phyloP scores from a whole-genome alignment of 2,888 invertebrate species.

The Brenthis ino region DNA sequence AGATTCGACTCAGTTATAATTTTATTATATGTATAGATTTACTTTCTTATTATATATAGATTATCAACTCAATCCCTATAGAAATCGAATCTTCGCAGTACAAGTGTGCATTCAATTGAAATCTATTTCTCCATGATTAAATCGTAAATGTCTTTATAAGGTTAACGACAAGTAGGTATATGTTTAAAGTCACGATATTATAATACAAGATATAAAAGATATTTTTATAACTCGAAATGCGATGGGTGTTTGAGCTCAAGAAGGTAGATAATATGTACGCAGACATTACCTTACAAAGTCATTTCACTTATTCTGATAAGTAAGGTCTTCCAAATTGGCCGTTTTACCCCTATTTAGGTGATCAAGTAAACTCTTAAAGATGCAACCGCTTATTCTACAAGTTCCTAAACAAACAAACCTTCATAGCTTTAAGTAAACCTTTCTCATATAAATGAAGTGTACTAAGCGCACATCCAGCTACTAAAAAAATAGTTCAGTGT shows the following conservation, averaged over 20 bases:
- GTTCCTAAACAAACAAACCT: slow-evolving; percentile 41
- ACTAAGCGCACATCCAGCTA: neutral
- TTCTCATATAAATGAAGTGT: slow-evolving; percentile 12
- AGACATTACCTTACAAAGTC: slow-evolving; percentile 23
- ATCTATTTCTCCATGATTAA: no score
- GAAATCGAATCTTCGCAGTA: no score
- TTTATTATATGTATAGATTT: no score
- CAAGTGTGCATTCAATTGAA: no score
- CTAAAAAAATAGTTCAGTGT: no score
- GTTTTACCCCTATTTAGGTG: slow-evolving; percentile 34
- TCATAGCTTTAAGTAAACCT: slow-evolving; percentile 23
- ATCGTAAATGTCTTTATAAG: no score
- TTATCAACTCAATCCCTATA: no score
- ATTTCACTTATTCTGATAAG: slow-evolving; percentile 32
- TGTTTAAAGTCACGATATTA: no score
- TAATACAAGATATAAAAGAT: neutral
- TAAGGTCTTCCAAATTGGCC: slow-evolving; percentile 31
- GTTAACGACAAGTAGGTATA: no score
- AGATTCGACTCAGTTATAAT: no score
- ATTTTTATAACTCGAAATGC: neutral
- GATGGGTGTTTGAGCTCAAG: neutral
- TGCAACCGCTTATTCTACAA: slow-evolving; percentile 42
- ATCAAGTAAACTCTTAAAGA: slow-evolving; percentile 37
- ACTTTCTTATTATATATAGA: no score
- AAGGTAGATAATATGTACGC: neutral